Percentiles rank a stretch among this genome's conserved stretches.
Evolutionary conservation across 2,888 invertebrate species (phyloP).

Genomic region (Drosophila anomelani): DNA sequence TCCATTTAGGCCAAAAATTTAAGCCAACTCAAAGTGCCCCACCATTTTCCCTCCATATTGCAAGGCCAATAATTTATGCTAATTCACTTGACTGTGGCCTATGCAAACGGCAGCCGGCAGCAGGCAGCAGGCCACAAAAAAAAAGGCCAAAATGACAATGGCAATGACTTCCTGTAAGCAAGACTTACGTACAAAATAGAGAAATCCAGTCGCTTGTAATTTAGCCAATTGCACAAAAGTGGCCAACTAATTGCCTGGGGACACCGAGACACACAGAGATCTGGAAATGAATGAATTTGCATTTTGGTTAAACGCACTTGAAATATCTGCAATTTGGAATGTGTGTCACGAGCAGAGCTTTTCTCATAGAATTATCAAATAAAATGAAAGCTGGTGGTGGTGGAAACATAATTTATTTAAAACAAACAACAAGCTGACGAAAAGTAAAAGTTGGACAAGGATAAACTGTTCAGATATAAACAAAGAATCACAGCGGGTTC

Average conservation of each 20-base stretch:
- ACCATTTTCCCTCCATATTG: conserved; percentile 22
- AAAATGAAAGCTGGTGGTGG: conserved; percentile 17
- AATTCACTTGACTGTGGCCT: conserved; percentile 45
- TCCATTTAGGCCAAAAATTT: conserved; percentile 13
- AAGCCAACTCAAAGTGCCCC: conserved; percentile 6
- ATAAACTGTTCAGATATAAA: conserved; percentile 33
- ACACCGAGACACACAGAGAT: conserved; percentile 26
- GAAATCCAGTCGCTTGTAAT: conserved; percentile 58
- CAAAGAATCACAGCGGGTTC: conserved; percentile 29
- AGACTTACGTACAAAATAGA: conserved; percentile 33
- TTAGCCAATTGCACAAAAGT: conserved; percentile 62
- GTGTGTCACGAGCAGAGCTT: conserved; percentile 26
- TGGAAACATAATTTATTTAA: conserved; percentile 61
- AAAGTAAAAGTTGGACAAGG: conserved; percentile 45
- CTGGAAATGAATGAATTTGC: conserved; percentile 38
- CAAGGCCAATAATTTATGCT: conserved; percentile 57
- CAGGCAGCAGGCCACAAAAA: conserved; percentile 35
- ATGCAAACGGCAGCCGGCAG: conserved; percentile 11
- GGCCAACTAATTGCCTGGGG: conserved; percentile 68
- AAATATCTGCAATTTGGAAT: conserved; percentile 38
- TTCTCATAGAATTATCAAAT: conserved; percentile 8
- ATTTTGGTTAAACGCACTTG: conserved; percentile 32
- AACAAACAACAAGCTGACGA: conserved; percentile 30
- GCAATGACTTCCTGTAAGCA: conserved; percentile 51
- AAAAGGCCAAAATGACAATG: conserved; percentile 24